A percentile compares a stretch with the other conserved stretches of the same genome.
Evolutionary conservation across 2,797 vertebrate genomes (phyloP).

Genomic region (Ptychadena robeensis): DNA sequence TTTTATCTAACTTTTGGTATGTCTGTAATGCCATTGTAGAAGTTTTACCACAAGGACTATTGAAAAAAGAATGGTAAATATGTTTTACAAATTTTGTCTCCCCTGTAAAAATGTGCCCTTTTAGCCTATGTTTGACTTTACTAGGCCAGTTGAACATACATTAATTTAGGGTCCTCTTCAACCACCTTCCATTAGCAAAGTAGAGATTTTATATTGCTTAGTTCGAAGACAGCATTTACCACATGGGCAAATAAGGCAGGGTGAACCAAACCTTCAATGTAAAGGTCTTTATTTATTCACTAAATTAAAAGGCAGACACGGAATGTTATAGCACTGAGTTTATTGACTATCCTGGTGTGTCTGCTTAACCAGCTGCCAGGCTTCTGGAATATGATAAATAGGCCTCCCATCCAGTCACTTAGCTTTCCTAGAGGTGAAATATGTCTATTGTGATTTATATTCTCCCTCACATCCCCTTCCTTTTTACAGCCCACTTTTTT

Average conservation of each 20-base stretch:
- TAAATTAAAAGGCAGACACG: slow-evolving; percentile 50
- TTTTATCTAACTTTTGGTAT: too few relatives aligned
- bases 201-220: slow-evolving; percentile 1
- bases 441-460: slow-evolving; percentile 55
- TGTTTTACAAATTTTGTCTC: too few relatives aligned
- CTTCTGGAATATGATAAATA: slow-evolving; percentile 56
- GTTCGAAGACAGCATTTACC: slow-evolving; percentile 6
- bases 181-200: not conserved
- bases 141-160: too few relatives aligned
- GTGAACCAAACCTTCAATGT: not conserved
- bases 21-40: too few relatives aligned
- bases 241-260: not conserved
- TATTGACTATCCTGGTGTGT: slow-evolving; percentile 59
- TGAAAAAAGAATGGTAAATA: too few relatives aligned
- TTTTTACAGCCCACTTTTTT: slow-evolving; percentile 1
- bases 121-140: too few relatives aligned
- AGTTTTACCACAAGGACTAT: too few relatives aligned
- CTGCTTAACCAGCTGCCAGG: slow-evolving; percentile 52
- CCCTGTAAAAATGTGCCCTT: too few relatives aligned
- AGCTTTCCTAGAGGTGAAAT: slow-evolving; percentile 58
- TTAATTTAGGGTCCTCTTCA: not conserved
- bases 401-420: slow-evolving; percentile 41
- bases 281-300: slow-evolving; percentile 49
- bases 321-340: slow-evolving; percentile 38
- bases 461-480: not conserved